Base-by-base conservation (phyloP, 2,888 invertebrate species). In the Lydus trimaculatus region DNA sequence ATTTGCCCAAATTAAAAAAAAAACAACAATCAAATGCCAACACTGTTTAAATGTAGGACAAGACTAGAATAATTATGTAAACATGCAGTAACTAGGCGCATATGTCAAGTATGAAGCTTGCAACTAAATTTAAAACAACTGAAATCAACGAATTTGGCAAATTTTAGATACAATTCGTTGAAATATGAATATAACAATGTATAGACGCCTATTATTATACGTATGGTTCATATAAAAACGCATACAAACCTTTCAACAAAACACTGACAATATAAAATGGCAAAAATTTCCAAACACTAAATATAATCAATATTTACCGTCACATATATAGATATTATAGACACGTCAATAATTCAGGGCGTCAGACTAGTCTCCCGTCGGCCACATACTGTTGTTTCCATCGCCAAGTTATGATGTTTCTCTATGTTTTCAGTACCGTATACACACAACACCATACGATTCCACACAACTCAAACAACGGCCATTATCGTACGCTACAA, bases 401-500 rank as follows among this genome's bases (percentile, higher is more conserved):
- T 67, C 71, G 87, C 87, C 64, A 86, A 84, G 60, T 87, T 8
- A 86, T 86, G 15, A 15, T 87, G 84, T 77, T 85, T 86, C 78
- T 31, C n/a, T n/a, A n/a, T n/a, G n/a, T 56, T 59, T 48, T 58
- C 58, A 25, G 43, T 59, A 13, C 64, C 43, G 20, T 48, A 48
- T 17, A 48, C 17, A 48, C 48, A 48, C 48, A 48, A 43, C 43
- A 43, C n/a, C 43, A 43, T 2, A 25, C 25, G 48, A 52, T 52
- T 23, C 20, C 5, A 43, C 43, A 52, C 73, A 62, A 75, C 76
- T 74, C 73, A 73, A 75, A 79, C 76, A 79, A 80, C 81, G 81
- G 82, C 82, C 81, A 81, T 82, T 79, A 79, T 77, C 77, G 73
- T 76, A 77, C 78, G 78, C 79, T 76, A 65, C 73, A 48, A 33